Evolutionary conservation across 2,797 vertebrate genomes (phyloP), one percentile per base, ranked within the genome.

Genomic region (Chelon auratus): DNA sequence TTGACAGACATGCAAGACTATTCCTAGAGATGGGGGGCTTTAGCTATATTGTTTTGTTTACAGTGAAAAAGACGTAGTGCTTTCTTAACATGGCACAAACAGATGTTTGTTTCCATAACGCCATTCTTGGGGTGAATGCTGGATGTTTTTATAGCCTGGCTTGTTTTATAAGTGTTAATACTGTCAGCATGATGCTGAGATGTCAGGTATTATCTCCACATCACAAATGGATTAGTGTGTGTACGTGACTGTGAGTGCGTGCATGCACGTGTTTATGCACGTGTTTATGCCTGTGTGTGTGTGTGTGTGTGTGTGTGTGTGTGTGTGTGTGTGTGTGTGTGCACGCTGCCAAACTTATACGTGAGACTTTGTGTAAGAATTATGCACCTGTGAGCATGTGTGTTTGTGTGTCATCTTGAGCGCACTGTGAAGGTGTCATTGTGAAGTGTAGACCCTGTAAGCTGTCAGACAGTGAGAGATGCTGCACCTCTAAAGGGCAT

Each of bases 381-480:
- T 77, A 83, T 86, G 84, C 85, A 90, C 86, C 86, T 89, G 87
- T 85, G 73, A 82, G 86, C 26, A 64, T 55, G 72, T 77, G 87
- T 91, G 84, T 87, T 86, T 87, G 81, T 68, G 84, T 91, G 91
- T 91, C 90, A 84, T 90, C 83, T 81, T 13, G 85, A 87, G 89
- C 50, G 70, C 81, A 68, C 89, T 55, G 89, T 89, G 92, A 91
- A 92, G 85, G 92, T 93, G 93, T 91, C 91, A 90, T 90, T 91
- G 91, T 89, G 83, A 68, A 88, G 83, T 84, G 80, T 36, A 77
- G 87, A 87, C 87, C 87, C 91, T 93, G 90, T 90, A 89, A 91
- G 89, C 91, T 93, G 92, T 93, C 93, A 93, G 89, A 75, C 87
- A 39, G 82, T 92, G 93, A 93, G 91, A 92, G 90, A 94, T 92